Conservation (phyloP, 2,888 invertebrate genomes). For the Rhogogaster chlorosoma region DNA sequence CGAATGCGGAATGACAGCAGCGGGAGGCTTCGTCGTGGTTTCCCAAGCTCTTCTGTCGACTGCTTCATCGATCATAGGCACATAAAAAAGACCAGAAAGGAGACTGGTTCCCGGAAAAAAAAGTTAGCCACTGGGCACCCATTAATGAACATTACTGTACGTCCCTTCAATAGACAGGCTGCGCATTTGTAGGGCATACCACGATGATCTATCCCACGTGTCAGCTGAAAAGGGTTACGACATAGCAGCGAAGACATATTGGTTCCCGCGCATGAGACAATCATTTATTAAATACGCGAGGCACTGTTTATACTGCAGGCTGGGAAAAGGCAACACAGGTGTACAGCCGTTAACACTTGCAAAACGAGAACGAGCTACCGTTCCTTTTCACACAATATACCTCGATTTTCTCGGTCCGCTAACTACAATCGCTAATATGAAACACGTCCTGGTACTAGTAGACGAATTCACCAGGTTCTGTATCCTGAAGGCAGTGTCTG, state of each 20-base stretch:
- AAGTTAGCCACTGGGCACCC: no score
- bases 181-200: neutral
- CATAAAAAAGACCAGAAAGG: no score
- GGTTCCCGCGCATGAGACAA: slow-evolving; percentile 11
- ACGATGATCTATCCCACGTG: slow-evolving; percentile 16
- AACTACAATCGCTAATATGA: neutral
- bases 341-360: neutral
- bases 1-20: no score
- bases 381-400: slow-evolving; percentile 2
- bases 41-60: no score
- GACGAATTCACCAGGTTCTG: slow-evolving; percentile 29
- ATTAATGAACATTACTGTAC: no score
- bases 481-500: neutral
- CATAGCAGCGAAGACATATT: neutral
- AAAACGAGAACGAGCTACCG: neutral
- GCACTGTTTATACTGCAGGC: neutral
- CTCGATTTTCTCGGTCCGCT: slow-evolving; percentile 24
- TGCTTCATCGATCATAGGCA: no score
- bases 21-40: no score
- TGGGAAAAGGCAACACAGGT: slow-evolving; percentile 1
- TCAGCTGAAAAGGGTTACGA: neutral
- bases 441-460: neutral
- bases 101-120: no score
- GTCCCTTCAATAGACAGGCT: neutral
- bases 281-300: neutral